Percentiles rank a stretch among this genome's conserved stretches.
These are phyloP conservation scores for Argentina silus DNA, from an alignment of 2,797 vertebrate genomes.

Conservation along the genomic window DNA sequence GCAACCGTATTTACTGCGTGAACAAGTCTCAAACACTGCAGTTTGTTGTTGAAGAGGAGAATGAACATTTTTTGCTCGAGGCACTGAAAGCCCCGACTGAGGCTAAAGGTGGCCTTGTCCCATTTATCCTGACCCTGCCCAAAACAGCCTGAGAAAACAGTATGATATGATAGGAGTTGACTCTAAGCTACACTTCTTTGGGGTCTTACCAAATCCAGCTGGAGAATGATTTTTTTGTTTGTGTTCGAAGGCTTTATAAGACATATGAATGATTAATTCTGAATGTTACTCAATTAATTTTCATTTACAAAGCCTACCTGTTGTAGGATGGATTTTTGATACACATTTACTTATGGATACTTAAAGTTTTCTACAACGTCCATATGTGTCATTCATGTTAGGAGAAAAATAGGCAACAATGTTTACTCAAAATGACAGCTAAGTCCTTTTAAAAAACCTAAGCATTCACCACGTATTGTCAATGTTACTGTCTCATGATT, in stretches of 20 bases:
- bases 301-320: too few relatives aligned
- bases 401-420: background rate
- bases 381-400: background rate
- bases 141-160: slow-evolving; percentile 43
- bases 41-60: slow-evolving; percentile 79
- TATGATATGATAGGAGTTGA: background rate
- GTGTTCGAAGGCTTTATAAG: background rate
- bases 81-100: slow-evolving; percentile 79
- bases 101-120: slow-evolving; percentile 81
- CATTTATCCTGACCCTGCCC: slow-evolving; percentile 82
- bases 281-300: too few relatives aligned
- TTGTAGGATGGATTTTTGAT: too few relatives aligned
- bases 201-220: background rate
- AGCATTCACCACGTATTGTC: background rate
- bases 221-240: background rate
- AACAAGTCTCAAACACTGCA: slow-evolving; percentile 83
- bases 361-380: too few relatives aligned
- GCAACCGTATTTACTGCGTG: slow-evolving; percentile 87
- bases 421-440: background rate
- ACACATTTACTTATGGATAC: too few relatives aligned
- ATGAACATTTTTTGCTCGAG: slow-evolving; percentile 76
- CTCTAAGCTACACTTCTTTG: background rate
- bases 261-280: background rate
- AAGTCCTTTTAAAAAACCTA: background rate
- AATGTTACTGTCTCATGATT: background rate